Evolutionary conservation across 2,888 invertebrate species (phyloP), one percentile per base, ranked within the genome.

Genomic region (Campopleginae sp.): DNA sequence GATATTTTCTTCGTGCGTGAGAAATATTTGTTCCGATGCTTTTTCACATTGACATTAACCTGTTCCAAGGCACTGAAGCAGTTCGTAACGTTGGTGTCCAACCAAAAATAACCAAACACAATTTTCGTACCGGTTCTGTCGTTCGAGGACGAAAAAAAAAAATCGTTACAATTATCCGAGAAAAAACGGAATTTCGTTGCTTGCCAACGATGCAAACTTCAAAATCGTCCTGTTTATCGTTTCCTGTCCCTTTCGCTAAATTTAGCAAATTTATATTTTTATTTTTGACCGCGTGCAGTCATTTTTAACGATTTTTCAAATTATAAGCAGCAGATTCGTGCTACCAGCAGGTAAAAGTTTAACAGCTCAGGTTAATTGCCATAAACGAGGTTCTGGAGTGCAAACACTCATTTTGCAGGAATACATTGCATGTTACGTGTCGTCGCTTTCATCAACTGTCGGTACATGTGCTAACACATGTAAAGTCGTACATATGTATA

Each of bases 371-470:
- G 58, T 58, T 58, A 58, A 58, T 51, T 48, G 48, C 71, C 51
- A 51, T 19, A 51, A 71, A 10, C 48, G 71, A n/a, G 48, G 46
- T 70, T 70, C 51, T 48, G 17, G 46, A 27, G 46, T 46, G 44
- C 68, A 27, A 58, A 27, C 58, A 27, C 58, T 58, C 27, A 58
- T 58, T 58, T 58, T 27, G 23, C 58, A 23, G 27, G 27, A 27
- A 27, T 58, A 27, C 58, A 58, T 58, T 14, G 58, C 58, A 58
- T 58, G 58, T 58, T 14, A 58, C 58, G 14, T 58, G 27, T 58
- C 58, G 58, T 58, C 5, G 58, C 27, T 58, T 58, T 27, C 27
- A 58, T 58, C 58, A 58, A 58, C 58, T 27, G 58, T 27, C 2
- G 58, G 27, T 58, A 27, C 27, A 58, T 14, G 58, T 58, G 27